Conservation (phyloP, 2,113 vertebrate genomes). For the Engraulis encrasicolus region DNA sequence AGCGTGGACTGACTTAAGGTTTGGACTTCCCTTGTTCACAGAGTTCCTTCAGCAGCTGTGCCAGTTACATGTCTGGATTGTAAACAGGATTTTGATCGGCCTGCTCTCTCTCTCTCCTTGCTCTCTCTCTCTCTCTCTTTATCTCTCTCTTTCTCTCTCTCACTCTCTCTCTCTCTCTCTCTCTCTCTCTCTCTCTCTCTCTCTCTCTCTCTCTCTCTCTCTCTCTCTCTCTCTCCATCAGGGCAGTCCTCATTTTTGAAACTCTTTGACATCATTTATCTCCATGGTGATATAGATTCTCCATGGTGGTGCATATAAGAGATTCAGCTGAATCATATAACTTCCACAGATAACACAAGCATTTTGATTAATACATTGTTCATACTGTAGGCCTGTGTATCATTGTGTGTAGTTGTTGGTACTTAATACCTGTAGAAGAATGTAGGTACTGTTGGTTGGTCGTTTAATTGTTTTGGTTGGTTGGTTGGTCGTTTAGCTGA, state of each 20-base stretch:
- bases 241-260: neutral
- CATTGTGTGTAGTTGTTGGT: too few species aligned
- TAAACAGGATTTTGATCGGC: slow-evolving; percentile 54
- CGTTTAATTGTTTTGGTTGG: too few species aligned
- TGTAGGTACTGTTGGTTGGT: too few species aligned
- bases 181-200: too few species aligned
- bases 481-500: too few species aligned
- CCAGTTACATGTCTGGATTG: neutral
- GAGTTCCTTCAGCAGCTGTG: slow-evolving; percentile 42
- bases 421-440: too few species aligned
- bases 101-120: slow-evolving; percentile 42
- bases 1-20: slow-evolving; percentile 36
- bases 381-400: too few species aligned
- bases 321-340: neutral
- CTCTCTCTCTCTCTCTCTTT: too few species aligned
- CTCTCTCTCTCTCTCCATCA: slow-evolving; percentile 38
- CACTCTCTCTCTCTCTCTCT: too few species aligned
- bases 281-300: neutral
- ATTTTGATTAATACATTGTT: neutral
- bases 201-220: too few species aligned
- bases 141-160: too few species aligned
- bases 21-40: slow-evolving; percentile 46
- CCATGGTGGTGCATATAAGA: too few species aligned
- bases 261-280: neutral
- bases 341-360: neutral